Conservation (phyloP, 2,888 invertebrate species). For the Hecatera dysodea region DNA sequence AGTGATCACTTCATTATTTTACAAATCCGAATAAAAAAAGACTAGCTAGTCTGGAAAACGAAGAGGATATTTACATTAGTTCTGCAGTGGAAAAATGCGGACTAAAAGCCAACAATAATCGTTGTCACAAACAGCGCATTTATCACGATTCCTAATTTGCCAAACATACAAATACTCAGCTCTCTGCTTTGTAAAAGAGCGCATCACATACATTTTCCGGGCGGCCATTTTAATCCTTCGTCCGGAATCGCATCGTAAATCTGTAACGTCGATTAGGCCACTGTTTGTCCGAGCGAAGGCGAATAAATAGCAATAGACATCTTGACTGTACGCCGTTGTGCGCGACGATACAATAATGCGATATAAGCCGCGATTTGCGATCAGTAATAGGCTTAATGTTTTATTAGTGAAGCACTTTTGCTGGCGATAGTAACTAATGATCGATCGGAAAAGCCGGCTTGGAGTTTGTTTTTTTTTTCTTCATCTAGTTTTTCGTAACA, state of each 20-base stretch:
- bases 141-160: slow-evolving; percentile 21
- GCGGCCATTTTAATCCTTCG: slow-evolving; percentile 77
- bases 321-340: slow-evolving; percentile 49
- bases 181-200: slow-evolving; percentile 37
- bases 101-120: not conserved
- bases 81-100: not conserved
- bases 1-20: not conserved
- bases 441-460: slow-evolving; percentile 35
- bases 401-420: slow-evolving; percentile 56
- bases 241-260: slow-evolving; percentile 74
- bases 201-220: slow-evolving; percentile 72
- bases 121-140: not conserved
- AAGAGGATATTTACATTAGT: not conserved
- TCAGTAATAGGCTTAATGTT: slow-evolving; percentile 61
- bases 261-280: slow-evolving; percentile 79
- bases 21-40: not conserved
- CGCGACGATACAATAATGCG: slow-evolving; percentile 57
- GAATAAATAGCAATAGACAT: slow-evolving; percentile 81
- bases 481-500: slow-evolving; percentile 17
- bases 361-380: slow-evolving; percentile 62
- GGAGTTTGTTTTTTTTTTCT: slow-evolving; percentile 15
- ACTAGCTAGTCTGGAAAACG: not conserved
- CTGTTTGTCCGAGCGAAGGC: slow-evolving; percentile 72
- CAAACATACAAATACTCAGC: slow-evolving; percentile 50
- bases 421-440: slow-evolving; percentile 64